Percentiles rank a stretch among this genome's conserved stretches.
phyloP scores from a whole-genome alignment of 1,140 invertebrate species.

The Teleogryllus occipitalis region DNA sequence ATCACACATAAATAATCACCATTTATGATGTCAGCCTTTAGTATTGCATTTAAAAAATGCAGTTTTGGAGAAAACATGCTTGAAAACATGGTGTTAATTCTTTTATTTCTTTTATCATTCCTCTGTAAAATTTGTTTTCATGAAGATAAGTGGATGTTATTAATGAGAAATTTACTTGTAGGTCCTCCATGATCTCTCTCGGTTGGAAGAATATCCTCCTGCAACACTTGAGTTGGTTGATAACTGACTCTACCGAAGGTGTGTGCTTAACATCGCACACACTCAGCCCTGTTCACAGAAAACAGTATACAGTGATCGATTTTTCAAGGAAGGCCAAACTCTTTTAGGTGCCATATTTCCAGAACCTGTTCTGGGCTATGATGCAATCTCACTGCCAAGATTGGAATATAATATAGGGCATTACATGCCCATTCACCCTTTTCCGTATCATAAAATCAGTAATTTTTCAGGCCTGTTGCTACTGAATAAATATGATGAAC shows the following conservation, averaged over 20 bases:
- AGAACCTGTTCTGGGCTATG: not conserved
- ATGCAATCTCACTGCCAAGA: slow-evolving; percentile 26
- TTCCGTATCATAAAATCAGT: not conserved
- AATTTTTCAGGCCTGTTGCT: not conserved
- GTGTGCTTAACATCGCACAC: slow-evolving; percentile 33
- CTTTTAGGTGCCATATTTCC: slow-evolving; percentile 22
- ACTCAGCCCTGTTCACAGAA: slow-evolving; percentile 19
- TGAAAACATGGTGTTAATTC: too few species aligned
- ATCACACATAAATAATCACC: too few species aligned
- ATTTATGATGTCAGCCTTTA: too few species aligned
- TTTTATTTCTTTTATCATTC: too few species aligned
- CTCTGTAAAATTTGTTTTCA: too few species aligned
- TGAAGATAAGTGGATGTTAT: too few species aligned
- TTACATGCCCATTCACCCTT: not conserved
- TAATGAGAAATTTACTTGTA: not conserved
- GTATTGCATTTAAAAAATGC: too few species aligned
- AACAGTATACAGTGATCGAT: slow-evolving; percentile 29
- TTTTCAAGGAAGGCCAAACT: slow-evolving; percentile 29
- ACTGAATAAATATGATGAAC: not conserved
- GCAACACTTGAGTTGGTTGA: slow-evolving; percentile 30
- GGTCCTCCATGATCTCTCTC: slow-evolving; percentile 23
- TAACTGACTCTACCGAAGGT: slow-evolving; percentile 43
- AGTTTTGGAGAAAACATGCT: too few species aligned
- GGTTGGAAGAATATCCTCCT: slow-evolving; percentile 37
- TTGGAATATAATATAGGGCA: slow-evolving; percentile 9